Conservation (phyloP, 1,140 invertebrate genomes). For the Chymomyza costata region DNA sequence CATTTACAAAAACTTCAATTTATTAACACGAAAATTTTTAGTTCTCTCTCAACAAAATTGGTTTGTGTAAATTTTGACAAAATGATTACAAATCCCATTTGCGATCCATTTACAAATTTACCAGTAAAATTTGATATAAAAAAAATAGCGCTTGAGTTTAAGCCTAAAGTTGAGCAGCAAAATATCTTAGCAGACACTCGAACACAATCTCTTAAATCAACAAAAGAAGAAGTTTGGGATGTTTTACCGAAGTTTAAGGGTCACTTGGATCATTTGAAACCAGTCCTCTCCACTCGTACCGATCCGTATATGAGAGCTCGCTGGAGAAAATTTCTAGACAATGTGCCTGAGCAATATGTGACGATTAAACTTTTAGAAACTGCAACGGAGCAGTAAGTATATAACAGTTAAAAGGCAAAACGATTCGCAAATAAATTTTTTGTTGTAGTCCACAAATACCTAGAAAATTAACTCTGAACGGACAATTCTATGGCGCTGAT, state of each 20-base stretch:
- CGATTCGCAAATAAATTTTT: no score
- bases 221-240: conserved; percentile 40
- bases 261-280: conserved; percentile 44
- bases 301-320: conserved; percentile 41
- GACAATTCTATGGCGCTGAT: conserved; percentile 57
- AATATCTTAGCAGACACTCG: conserved; percentile 13
- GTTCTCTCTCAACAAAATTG: neutral
- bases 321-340: conserved; percentile 41
- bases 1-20: conserved; percentile 5
- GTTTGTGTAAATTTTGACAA: neutral
- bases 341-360: conserved; percentile 43
- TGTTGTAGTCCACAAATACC: no score
- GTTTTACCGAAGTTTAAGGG: conserved; percentile 46
- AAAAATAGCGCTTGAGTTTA: conserved; percentile 33
- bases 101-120: conserved; percentile 45
- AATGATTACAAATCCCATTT: conserved; percentile 40
- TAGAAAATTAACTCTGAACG: conserved; percentile 49
- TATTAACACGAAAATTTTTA: neutral
- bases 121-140: conserved; percentile 49
- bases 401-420: no score
- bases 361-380: conserved; percentile 21
- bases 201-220: conserved; percentile 25
- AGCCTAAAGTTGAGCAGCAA: conserved; percentile 17
- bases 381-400: conserved; percentile 16
- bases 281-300: conserved; percentile 25